Conservation (phyloP, 2,888 invertebrate genomes). For the Hetaerina titia region DNA sequence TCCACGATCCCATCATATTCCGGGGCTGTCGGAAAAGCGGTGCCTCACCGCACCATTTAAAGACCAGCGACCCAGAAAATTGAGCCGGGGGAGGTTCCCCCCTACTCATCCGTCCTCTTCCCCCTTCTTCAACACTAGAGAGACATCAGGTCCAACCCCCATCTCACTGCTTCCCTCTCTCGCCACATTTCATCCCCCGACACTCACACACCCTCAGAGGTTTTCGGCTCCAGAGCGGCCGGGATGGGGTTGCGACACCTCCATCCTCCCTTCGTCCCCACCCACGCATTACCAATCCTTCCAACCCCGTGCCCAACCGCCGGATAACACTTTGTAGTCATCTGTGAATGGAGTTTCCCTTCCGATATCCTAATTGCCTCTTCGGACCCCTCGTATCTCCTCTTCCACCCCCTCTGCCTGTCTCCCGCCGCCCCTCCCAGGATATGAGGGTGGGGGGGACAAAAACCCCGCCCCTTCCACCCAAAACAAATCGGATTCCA, state of each 20-base stretch:
- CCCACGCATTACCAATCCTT: not conserved
- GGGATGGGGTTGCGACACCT: not conserved
- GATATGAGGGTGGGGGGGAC: not conserved
- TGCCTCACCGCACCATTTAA: slow-evolving; percentile 49
- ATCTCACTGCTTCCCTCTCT: not conserved
- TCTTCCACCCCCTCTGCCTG: not conserved
- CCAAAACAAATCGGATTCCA: slow-evolving; percentile 32
- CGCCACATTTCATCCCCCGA: not conserved
- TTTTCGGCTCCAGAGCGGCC: not conserved
- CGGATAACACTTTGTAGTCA: slow-evolving; percentile 35
- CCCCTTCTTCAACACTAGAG: not conserved
- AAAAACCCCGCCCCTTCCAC: not conserved
- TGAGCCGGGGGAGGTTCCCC: not conserved
- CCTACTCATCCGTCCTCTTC: not conserved
- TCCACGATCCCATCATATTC: slow-evolving; percentile 51
- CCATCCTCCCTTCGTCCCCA: not conserved
- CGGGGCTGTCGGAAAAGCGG: slow-evolving; percentile 14
- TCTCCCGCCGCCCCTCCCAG: too few species aligned
- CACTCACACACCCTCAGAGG: not conserved
- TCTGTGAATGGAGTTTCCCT: slow-evolving; percentile 39
- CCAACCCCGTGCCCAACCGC: not conserved
- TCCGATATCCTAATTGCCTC: slow-evolving; percentile 10
- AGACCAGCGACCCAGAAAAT: slow-evolving; percentile 61
- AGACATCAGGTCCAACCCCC: not conserved
- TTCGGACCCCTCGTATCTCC: not conserved